Conservation (phyloP, 1,140 invertebrate genomes). For the Aradophagus sp. region DNA sequence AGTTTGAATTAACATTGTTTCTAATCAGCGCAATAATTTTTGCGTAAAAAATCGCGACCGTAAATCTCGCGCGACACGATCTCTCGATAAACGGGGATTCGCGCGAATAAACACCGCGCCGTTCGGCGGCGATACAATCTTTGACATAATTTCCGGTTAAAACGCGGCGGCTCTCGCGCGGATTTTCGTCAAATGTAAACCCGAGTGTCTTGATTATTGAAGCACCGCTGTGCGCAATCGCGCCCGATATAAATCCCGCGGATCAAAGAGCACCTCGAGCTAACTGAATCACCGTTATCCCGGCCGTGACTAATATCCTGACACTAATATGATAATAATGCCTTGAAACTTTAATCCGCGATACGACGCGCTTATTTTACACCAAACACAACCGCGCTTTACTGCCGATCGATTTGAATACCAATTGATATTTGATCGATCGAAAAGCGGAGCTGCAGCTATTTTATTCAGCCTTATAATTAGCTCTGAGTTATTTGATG, state of each 20-base stretch:
- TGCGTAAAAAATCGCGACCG: conserved; percentile 32
- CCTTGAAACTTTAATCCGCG: conserved; percentile 20
- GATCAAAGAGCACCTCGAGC: conserved; percentile 32
- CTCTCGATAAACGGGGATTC: conserved; percentile 12
- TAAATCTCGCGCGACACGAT: conserved; percentile 14
- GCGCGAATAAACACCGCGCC: conserved; percentile 7
- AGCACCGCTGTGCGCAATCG: conserved; percentile 6
- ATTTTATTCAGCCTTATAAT: too few relatives aligned
- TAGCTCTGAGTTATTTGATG: too few relatives aligned
- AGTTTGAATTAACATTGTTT: too few relatives aligned
- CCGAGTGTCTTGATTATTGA: conserved; percentile 16
- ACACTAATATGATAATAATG: conserved; percentile 54
- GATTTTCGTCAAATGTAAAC: conserved; percentile 31
- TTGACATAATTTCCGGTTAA: conserved; percentile 20
- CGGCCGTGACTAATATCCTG: conserved; percentile 31
- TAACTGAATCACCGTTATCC: conserved; percentile 45
- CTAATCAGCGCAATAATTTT: too few relatives aligned
- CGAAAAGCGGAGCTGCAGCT: too few relatives aligned
- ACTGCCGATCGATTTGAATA: too few relatives aligned
- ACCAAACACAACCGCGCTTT: not conserved
- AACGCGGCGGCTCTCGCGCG: not conserved
- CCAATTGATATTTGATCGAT: too few relatives aligned
- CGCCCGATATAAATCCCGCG: conserved; percentile 30
- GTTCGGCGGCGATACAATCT: conserved; percentile 22
- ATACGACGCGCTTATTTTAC: not conserved